These are phyloP conservation scores for Tachysurus vachellii DNA, from an alignment of 2,113 vertebrate species.

Conservation along the genomic window DNA sequence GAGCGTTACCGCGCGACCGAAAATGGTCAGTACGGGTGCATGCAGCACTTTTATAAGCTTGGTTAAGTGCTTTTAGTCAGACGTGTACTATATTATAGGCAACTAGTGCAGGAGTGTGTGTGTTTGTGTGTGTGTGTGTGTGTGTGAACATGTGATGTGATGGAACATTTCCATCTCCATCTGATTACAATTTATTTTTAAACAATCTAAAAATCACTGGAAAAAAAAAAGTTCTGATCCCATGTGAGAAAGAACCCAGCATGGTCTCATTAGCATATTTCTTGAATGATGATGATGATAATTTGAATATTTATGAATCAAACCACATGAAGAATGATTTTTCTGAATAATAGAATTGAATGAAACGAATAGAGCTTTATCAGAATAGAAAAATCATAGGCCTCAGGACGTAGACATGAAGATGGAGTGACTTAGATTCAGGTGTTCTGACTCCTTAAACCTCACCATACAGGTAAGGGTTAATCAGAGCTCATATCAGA, in stretches of 20 bases:
- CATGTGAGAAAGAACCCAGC: background rate
- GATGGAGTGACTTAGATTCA: background rate
- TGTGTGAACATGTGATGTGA: background rate
- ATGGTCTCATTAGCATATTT: background rate
- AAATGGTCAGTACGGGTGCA: slow-evolving; percentile 40
- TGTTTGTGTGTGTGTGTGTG: background rate
- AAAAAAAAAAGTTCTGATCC: background rate
- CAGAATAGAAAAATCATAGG: background rate
- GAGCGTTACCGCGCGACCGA: background rate
- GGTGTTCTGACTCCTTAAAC: background rate
- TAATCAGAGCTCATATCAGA: background rate
- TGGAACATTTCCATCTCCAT: background rate
- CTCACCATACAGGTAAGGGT: background rate
- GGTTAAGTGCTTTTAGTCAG: background rate
- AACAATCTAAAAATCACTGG: background rate
- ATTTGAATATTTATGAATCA: background rate
- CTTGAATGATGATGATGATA: background rate
- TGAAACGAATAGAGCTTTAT: background rate
- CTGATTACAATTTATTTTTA: background rate
- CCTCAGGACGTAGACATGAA: too few species aligned
- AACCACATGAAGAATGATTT: background rate
- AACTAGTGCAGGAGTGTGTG: background rate
- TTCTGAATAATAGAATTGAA: background rate
- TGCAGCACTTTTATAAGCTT: background rate
- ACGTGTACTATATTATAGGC: background rate